phyloP scores from a whole-genome alignment of 2,888 invertebrate species.

The Brachycybe producta region DNA sequence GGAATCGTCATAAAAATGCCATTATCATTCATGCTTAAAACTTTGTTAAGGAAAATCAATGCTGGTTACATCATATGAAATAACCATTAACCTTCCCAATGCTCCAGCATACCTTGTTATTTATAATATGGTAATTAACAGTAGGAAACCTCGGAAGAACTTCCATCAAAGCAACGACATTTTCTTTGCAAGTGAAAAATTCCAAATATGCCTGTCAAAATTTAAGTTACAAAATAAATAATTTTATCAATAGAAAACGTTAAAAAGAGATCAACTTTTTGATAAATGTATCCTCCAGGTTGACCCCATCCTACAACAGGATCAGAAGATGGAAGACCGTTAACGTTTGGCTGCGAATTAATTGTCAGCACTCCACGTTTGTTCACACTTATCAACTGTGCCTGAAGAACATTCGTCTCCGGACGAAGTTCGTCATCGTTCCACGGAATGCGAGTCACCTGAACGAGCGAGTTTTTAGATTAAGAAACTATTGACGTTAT shows the following conservation, averaged over 20 bases:
- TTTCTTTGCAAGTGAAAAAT: slow-evolving; percentile 40
- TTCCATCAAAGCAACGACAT: slow-evolving; percentile 36
- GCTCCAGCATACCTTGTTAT: slow-evolving; percentile 33
- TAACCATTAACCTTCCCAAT: too few relatives aligned
- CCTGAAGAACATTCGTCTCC: slow-evolving; percentile 39
- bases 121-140: slow-evolving; percentile 44
- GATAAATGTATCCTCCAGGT: slow-evolving; percentile 44
- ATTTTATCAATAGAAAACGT: not conserved
- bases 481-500: too few relatives aligned
- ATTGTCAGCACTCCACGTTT: slow-evolving; percentile 41
- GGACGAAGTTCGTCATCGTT: slow-evolving; percentile 40
- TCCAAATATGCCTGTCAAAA: slow-evolving; percentile 40
- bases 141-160: slow-evolving; percentile 37
- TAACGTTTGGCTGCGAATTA: slow-evolving; percentile 45
- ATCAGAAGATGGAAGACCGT: slow-evolving; percentile 40
- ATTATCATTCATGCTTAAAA: too few relatives aligned
- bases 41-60: too few relatives aligned
- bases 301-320: slow-evolving; percentile 43
- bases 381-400: slow-evolving; percentile 36
- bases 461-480: too few relatives aligned
- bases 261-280: slow-evolving; percentile 37
- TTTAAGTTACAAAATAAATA: not conserved
- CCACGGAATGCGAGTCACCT: slow-evolving; percentile 42
- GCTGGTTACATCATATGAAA: too few relatives aligned
- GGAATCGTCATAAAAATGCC: too few relatives aligned